Evolutionary conservation across 2,797 vertebrate genomes (phyloP), one percentile per base, ranked within the genome.

Genomic region (Anomalospiza imberbis): DNA sequence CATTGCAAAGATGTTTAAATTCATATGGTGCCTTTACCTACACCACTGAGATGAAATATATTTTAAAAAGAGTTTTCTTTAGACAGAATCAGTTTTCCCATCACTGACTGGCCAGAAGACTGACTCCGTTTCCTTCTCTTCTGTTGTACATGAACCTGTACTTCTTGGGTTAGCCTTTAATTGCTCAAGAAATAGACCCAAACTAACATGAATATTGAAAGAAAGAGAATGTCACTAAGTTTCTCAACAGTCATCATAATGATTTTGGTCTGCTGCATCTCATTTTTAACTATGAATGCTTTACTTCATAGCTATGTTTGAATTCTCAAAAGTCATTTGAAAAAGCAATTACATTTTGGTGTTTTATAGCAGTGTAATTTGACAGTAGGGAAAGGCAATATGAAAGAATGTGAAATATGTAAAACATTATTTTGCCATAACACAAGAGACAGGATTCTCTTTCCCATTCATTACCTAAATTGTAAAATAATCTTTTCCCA

Each of bases 341-440:
- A 80, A 82, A 89, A 65, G 21, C 34, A 91, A 89, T 65, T 62
- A 26, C 36, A 53, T 86, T 63, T 72, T 55, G n/a, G 0, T n/a
- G 50, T 44, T 73, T 86, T 57, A 87, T n/a, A 93, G 40, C 51
- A 61, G 17, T 77, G 19, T 65, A 80, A 83, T 74, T 67, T 79
- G 42, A 57, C 50, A 74, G 45, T 20, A 95, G 83, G 80, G 80
- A 91, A 88, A 95, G 74, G 63, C 67, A 92, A 53, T 31, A 87
- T 21, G 63, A 82, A 93, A 76, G 13, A 73, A 87, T 54, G 57
- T 29, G 8, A 53, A 85, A 66, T 57, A 38, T 67, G 67, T 61
- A 73, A 60, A 85, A 87, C 17, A 58, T 74, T 72, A n/a, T 51
- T 88, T 82, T 74, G 26, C 16, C 26, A 28, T 58, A 26, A 75